A percentile compares a stretch with the other conserved stretches of the same genome.
These are phyloP conservation scores for Marisa cornuarietis DNA, from an alignment of 1,140 invertebrate genomes.

Conservation along the genomic window DNA sequence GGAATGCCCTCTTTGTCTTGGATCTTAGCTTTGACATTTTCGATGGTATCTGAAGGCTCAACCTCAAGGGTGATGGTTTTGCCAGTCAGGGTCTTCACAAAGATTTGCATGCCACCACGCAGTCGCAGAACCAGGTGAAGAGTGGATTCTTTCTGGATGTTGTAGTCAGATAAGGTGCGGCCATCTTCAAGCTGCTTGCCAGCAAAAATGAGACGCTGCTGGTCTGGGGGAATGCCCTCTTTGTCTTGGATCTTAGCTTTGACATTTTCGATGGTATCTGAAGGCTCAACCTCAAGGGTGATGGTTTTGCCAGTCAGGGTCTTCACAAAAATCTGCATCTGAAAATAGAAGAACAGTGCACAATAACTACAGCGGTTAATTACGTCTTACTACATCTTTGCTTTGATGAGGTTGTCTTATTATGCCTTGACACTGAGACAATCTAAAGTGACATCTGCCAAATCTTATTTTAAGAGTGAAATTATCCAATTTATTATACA, in stretches of 20 bases:
- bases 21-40: conserved; percentile 47
- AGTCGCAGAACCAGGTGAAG: conserved; percentile 83
- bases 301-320: conserved; percentile 94
- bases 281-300: conserved; percentile 90
- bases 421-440: too few relatives aligned
- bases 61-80: conserved; percentile 96
- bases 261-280: conserved; percentile 83
- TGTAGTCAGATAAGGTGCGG: conserved; percentile 76
- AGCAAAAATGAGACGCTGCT: conserved; percentile 69
- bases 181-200: conserved; percentile 95
- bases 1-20: conserved; percentile 80
- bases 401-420: too few relatives aligned
- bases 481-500: too few relatives aligned
- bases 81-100: conserved; percentile 68
- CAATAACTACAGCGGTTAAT: too few relatives aligned
- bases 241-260: conserved; percentile 74
- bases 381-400: too few relatives aligned
- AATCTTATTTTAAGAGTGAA: too few relatives aligned
- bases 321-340: conserved; percentile 94
- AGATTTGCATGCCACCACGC: conserved; percentile 78
- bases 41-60: conserved; percentile 83
- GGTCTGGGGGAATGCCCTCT: conserved; percentile 72
- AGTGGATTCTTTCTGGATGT: conserved; percentile 78
- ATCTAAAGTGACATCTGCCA: too few relatives aligned
- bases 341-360: neutral